Base-by-base conservation (phyloP, 2,113 vertebrate genomes). In the Pterophyllum scalare region DNA sequence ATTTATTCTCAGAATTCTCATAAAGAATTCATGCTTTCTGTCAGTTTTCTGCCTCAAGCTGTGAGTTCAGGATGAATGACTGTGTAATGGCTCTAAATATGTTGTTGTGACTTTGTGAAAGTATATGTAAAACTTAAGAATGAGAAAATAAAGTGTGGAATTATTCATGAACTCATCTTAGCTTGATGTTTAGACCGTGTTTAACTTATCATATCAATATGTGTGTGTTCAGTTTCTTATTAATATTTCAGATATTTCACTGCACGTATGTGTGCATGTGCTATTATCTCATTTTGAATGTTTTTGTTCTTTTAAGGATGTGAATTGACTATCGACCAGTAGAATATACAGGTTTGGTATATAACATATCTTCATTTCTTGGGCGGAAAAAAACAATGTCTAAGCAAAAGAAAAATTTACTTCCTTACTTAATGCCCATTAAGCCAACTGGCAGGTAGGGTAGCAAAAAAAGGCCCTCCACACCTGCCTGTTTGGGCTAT, bases 11-110 rank as follows among this genome's bases (percentile, higher is more conserved):
- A 46, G 49, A 72, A 72, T 20, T 4, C 31, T 80, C 60, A 82
- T 88, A 13, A 82, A 84, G 14, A 87, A 88, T 75, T 82, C 35
- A 80, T 67, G 40, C 19, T 61, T 72, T 72, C 19, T 65, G 75
- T 81, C 22, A 9, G 1, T 60, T 58, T 3, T 67, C 17, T 3
- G 33, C 35, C 52, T 11, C 75, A 56, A 74, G 80, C 86, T 86
- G 70, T 52, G 82, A 59, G 20, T 22, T 59, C 75, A 64, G 28
- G 80, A 79, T 80, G 56, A 62, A 72, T 17, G 61, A 64, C 22
- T 40, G 56, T 64, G 61, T 74, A 57, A 77, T 77, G 46, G 14
- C 49, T 62, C 65, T 31, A 56, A 75, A 88, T 79, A 24, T 49
- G 60, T 20, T 38, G 15, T 56, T 35, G 38, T 85, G 60, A 89